phyloP scores from a whole-genome alignment of 2,113 vertebrate genomes.

The Mus spicilegus region DNA sequence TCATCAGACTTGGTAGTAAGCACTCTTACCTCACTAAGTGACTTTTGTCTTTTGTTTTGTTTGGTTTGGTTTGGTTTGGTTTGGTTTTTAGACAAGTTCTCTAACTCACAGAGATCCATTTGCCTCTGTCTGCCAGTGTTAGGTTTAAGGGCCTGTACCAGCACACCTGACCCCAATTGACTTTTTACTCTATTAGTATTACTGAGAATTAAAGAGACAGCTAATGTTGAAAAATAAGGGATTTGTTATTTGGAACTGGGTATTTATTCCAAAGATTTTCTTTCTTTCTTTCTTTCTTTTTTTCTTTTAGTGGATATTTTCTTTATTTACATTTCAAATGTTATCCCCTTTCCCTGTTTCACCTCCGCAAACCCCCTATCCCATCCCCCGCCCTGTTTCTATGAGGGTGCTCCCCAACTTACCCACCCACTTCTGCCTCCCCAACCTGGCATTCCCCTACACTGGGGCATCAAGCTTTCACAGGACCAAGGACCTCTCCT shows the following conservation, averaged over 20 bases:
- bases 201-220: background rate
- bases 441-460: too few species aligned
- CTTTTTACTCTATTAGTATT: background rate
- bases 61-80: too few species aligned
- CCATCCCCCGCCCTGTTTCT: too few species aligned
- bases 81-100: background rate
- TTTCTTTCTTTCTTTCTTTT: too few species aligned
- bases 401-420: too few species aligned
- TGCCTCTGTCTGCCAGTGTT: background rate
- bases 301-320: background rate
- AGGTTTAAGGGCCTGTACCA: background rate
- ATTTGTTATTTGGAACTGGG: background rate
- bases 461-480: too few species aligned
- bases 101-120: background rate
- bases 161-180: background rate
- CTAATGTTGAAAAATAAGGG: background rate
- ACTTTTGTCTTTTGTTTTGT: background rate
- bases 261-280: background rate
- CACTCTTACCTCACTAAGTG: background rate
- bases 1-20: background rate
- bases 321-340: too few species aligned
- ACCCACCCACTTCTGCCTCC: too few species aligned
- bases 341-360: too few species aligned
- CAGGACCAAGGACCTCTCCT: too few species aligned
- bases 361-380: too few species aligned